Conservation (phyloP, 2,113 vertebrate genomes). For the Nyctibius bracteatus region DNA sequence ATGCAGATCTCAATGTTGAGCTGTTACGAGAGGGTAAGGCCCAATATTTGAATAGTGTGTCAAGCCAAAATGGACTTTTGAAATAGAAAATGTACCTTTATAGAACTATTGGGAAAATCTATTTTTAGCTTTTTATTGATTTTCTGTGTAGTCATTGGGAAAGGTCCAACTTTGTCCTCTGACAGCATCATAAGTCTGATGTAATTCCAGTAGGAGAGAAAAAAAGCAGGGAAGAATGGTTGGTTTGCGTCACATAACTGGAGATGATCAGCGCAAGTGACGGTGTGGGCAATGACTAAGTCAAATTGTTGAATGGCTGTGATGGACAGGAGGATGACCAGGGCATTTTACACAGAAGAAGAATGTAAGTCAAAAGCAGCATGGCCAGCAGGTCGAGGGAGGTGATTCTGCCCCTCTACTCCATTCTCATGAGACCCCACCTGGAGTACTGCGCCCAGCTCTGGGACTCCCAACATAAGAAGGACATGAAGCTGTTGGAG, state of each 20-base stretch:
- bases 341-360: background rate
- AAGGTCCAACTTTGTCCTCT: background rate
- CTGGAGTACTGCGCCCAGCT: too few species aligned
- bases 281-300: background rate
- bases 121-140: background rate
- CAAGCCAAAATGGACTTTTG: background rate
- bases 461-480: too few species aligned
- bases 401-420: too few species aligned
- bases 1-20: background rate
- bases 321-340: background rate
- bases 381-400: too few species aligned
- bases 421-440: too few species aligned
- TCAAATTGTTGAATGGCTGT: background rate
- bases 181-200: background rate
- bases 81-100: background rate
- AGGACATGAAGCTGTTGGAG: too few species aligned
- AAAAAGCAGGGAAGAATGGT: background rate
- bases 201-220: background rate
- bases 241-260: background rate
- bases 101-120: background rate
- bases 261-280: background rate
- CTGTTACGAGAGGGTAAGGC: background rate
- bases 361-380: background rate
- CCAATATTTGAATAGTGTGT: background rate
- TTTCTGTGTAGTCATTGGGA: background rate